phyloP scores from a whole-genome alignment of 2,888 invertebrate species.

The Eupithecia vulgata region DNA sequence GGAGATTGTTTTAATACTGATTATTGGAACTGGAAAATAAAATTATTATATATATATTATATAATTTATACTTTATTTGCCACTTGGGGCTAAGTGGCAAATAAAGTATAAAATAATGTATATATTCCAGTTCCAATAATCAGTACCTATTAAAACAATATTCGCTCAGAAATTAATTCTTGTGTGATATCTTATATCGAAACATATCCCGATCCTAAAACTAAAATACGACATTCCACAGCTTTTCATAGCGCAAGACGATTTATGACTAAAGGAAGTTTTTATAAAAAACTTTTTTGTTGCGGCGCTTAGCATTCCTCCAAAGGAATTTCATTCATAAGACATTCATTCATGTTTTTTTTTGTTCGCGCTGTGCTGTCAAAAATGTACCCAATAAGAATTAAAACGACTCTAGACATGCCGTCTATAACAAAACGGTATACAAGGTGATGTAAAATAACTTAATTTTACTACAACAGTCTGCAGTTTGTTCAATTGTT shows the following conservation, averaged over 20 bases:
- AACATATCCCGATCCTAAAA: background rate
- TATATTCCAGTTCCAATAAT: too few relatives aligned
- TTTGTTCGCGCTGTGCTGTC: constrained; percentile 62
- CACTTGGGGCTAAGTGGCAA: too few relatives aligned
- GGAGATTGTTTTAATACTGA: too few relatives aligned
- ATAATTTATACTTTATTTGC: too few relatives aligned
- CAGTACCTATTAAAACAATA: too few relatives aligned
- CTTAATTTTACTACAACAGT: background rate
- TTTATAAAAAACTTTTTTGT: constrained; percentile 57
- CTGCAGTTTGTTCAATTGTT: too few relatives aligned
- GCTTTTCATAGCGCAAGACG: constrained; percentile 49
- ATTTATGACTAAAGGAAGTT: constrained; percentile 68
- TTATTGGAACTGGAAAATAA: too few relatives aligned
- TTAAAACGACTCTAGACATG: constrained; percentile 70
- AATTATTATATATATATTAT: too few relatives aligned
- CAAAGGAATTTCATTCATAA: constrained; percentile 77
- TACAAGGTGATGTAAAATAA: constrained; percentile 55
- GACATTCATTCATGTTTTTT: constrained; percentile 68
- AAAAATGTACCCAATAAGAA: constrained; percentile 59
- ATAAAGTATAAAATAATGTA: too few relatives aligned
- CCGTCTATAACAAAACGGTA: constrained; percentile 66
- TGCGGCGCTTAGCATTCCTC: constrained; percentile 69
- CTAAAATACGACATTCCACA: constrained; percentile 7
- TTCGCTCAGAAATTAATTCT: too few relatives aligned
- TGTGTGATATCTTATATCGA: too few relatives aligned